phyloP scores from a whole-genome alignment of 2,888 invertebrate genomes.

The Phaonia tiefii region DNA sequence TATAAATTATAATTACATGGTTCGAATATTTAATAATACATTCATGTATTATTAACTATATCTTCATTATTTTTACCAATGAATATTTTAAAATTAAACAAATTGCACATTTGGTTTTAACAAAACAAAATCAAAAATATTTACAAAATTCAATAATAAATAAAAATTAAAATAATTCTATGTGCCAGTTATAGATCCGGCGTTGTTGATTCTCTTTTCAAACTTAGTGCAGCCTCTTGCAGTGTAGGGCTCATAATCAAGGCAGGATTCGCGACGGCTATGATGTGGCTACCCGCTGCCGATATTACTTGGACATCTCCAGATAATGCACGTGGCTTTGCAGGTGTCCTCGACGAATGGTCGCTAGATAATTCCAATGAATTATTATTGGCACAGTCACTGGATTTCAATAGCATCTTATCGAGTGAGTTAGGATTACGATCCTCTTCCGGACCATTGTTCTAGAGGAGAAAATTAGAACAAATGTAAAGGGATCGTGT shows the following conservation, averaged over 20 bases:
- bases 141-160: constrained; percentile 4
- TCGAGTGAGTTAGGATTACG: constrained; percentile 67
- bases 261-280: constrained; percentile 94
- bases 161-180: constrained; percentile 27
- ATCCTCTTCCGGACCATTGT: constrained; percentile 75
- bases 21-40: too few species aligned
- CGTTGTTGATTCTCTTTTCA: constrained; percentile 78
- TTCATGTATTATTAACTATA: too few species aligned
- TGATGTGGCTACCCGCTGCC: constrained; percentile 91
- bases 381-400: constrained; percentile 19
- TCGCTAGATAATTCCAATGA: too few species aligned
- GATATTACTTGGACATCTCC: constrained; percentile 88
- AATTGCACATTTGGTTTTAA: constrained; percentile 23
- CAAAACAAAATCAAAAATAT: not conserved
- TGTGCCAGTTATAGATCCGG: constrained; percentile 74
- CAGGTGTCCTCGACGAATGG: constrained; percentile 59
- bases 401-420: constrained; percentile 16
- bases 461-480: constrained; percentile 68
- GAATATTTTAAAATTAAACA: not conserved
- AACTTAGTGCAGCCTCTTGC: constrained; percentile 75
- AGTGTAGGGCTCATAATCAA: constrained; percentile 84
- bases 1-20: constrained; percentile 4
- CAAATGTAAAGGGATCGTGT: constrained; percentile 31
- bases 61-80: constrained; percentile 7
- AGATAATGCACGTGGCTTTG: constrained; percentile 69